Evolutionary conservation across 1,140 invertebrate genomes (phyloP).

Genomic region (Trachymyrmex cornetzi): DNA sequence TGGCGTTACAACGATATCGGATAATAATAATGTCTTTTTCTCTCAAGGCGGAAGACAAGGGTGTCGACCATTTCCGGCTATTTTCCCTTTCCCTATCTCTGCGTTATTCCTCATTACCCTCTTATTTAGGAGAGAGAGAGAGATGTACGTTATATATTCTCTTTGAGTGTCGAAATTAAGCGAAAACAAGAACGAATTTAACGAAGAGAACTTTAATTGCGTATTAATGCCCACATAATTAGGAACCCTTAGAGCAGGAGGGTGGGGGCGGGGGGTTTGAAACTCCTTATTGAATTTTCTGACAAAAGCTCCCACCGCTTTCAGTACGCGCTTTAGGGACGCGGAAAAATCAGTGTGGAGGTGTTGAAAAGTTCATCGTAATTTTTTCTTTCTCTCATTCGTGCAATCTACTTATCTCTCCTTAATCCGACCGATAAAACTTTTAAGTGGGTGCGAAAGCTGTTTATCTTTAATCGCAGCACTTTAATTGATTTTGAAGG

Average conservation of each 20-base stretch:
- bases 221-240: slow-evolving; percentile 75
- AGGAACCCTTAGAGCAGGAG: neutral
- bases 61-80: slow-evolving; percentile 41
- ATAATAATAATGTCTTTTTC: slow-evolving; percentile 47
- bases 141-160: neutral
- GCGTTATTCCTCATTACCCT: neutral
- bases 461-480: slow-evolving; percentile 19
- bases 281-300: slow-evolving; percentile 67
- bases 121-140: slow-evolving; percentile 18
- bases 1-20: slow-evolving; percentile 41
- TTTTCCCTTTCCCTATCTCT: neutral
- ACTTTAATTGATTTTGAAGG: slow-evolving; percentile 39
- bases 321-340: neutral
- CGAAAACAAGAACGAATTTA: slow-evolving; percentile 54
- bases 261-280: neutral
- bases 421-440: slow-evolving; percentile 50
- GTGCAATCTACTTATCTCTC: slow-evolving; percentile 44
- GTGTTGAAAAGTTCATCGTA: slow-evolving; percentile 28
- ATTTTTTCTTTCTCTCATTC: slow-evolving; percentile 23
- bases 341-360: slow-evolving; percentile 19
- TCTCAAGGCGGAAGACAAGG: neutral
- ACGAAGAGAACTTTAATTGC: slow-evolving; percentile 73
- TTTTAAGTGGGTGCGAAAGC: slow-evolving; percentile 48
- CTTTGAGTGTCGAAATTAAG: slow-evolving; percentile 19
- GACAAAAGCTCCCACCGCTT: slow-evolving; percentile 28